Percentiles rank a stretch among this genome's conserved stretches.
Conservation (phyloP, 2,888 invertebrate genomes). For the Drosophila koepferae region DNA sequence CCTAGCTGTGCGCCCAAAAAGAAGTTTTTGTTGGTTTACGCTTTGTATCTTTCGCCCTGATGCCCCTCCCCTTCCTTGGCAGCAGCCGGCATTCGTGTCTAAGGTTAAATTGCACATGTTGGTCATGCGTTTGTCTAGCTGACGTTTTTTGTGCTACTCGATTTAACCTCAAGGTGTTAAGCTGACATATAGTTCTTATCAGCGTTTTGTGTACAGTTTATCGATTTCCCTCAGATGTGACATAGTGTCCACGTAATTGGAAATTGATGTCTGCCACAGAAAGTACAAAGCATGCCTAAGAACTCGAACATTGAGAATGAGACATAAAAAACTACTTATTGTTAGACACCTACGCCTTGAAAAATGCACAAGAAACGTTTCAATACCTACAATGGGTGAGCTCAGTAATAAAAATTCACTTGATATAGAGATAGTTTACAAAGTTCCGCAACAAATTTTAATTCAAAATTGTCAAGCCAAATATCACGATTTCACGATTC, state of each 20-base stretch:
- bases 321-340: not conserved
- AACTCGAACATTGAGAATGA: not conserved
- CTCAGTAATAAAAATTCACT: not conserved
- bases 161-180: conserved; percentile 64
- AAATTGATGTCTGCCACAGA: conserved; percentile 50
- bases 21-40: conserved; percentile 23
- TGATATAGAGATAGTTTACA: not conserved
- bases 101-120: conserved; percentile 73
- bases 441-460: not conserved
- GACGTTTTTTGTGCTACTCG: conserved; percentile 47
- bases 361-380: not conserved
- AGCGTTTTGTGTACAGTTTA: conserved; percentile 26
- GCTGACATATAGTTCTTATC: conserved; percentile 43
- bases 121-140: conserved; percentile 54
- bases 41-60: conserved; percentile 23
- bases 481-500: too few relatives aligned
- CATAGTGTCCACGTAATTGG: conserved; percentile 36
- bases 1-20: not conserved
- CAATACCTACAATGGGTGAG: not conserved
- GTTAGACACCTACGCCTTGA: not conserved
- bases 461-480: not conserved
- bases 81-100: conserved; percentile 50
- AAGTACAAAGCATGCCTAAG: not conserved
- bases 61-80: not conserved
- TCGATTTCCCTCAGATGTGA: conserved; percentile 30